A percentile compares a stretch with the other conserved stretches of the same genome.
These are phyloP conservation scores for Agrotis puta DNA, from an alignment of 2,888 invertebrate species.

Conservation along the genomic window DNA sequence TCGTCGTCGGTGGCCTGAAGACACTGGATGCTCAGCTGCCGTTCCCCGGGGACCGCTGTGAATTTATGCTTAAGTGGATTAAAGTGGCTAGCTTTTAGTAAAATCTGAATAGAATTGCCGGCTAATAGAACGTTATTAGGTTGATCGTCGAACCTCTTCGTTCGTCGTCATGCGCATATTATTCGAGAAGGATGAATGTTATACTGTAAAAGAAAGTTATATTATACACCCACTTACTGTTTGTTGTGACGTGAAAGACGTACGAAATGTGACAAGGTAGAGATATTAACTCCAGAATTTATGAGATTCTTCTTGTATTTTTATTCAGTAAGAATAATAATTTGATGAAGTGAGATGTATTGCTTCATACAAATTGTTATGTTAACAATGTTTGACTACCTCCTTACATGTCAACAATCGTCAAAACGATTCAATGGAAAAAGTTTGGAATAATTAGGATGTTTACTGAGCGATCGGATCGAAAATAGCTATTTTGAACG, in stretches of 20 bases:
- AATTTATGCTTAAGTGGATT: conserved; percentile 87
- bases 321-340: background rate
- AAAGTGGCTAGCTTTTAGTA: conserved; percentile 83
- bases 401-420: background rate
- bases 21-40: conserved; percentile 72
- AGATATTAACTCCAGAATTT: background rate
- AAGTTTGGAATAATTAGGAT: background rate
- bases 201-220: background rate
- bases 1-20: conserved; percentile 72
- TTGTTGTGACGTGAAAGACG: conserved; percentile 12
- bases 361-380: conserved; percentile 10
- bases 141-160: conserved; percentile 77
- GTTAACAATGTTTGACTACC: background rate
- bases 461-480: background rate
- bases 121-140: conserved; percentile 81
- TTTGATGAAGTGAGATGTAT: conserved; percentile 20
- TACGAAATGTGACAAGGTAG: background rate
- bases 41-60: conserved; percentile 80
- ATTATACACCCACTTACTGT: background rate
- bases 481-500: conserved; percentile 6
- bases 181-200: conserved; percentile 13
- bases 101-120: conserved; percentile 77
- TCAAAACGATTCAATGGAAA: background rate
- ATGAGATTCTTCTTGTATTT: background rate
- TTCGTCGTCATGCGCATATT: conserved; percentile 27